These are phyloP conservation scores for Scolanthus callimorphus DNA, from an alignment of 92 coral and sea anemone species.

Conservation along the genomic window DNA sequence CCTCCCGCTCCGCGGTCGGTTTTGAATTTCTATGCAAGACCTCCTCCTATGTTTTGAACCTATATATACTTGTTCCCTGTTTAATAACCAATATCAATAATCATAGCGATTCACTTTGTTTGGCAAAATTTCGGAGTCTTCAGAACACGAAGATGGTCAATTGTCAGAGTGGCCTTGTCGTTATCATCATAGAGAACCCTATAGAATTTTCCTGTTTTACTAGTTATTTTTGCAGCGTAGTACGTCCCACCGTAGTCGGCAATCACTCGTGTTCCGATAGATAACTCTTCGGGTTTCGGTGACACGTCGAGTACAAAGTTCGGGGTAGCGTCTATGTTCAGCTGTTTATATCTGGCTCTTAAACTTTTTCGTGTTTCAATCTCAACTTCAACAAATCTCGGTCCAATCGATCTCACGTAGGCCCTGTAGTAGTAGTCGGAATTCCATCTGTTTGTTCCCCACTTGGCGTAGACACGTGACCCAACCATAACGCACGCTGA, in stretches of 20 bases:
- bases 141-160: slow-evolving; percentile 4
- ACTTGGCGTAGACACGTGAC: slow-evolving; percentile 18
- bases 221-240: slow-evolving; percentile 3
- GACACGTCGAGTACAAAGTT: slow-evolving; percentile 12
- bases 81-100: not conserved
- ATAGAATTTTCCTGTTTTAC: not conserved
- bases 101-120: not conserved
- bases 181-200: slow-evolving; percentile 5
- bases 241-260: not conserved
- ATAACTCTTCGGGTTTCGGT: slow-evolving; percentile 2
- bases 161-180: not conserved
- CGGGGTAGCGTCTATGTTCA: not conserved
- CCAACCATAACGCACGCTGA: slow-evolving; percentile 20
- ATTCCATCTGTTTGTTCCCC: not conserved
- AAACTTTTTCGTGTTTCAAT: not conserved
- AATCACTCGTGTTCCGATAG: slow-evolving; percentile 11
- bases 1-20: no score
- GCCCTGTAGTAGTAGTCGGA: slow-evolving; percentile 4
- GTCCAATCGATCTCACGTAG: slow-evolving; percentile 5
- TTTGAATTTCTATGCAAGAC: no score
- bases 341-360: not conserved
- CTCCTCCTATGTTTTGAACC: no score
- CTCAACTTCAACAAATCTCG: not conserved
- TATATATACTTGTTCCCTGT: no score
- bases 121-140: slow-evolving; percentile 9